Percentiles rank a stretch among this genome's conserved stretches.
Conservation (phyloP, 2,888 invertebrate species). For the Cinara cedri region DNA sequence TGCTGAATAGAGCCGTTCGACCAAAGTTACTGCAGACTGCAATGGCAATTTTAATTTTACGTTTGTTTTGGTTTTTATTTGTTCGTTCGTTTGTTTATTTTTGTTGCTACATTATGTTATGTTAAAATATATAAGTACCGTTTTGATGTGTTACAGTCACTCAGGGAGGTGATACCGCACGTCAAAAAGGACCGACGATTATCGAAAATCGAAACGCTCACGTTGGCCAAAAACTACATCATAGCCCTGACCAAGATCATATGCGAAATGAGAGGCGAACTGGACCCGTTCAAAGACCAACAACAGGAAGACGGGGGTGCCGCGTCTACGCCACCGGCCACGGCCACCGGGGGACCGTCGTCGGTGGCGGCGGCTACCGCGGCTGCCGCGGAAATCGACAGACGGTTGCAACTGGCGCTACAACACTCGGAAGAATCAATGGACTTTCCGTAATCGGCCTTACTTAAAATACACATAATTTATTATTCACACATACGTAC, state of each 20-base stretch:
- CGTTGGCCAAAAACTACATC: constrained; percentile 82
- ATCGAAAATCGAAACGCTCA: constrained; percentile 81
- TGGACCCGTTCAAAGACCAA: constrained; percentile 43
- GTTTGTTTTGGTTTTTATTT: no score
- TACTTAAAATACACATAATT: neutral
- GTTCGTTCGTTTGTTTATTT: no score
- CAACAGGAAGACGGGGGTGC: neutral
- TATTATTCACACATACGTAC: neutral
- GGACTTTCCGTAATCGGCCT: constrained; percentile 26
- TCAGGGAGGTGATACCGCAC: constrained; percentile 79
- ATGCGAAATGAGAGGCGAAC: constrained; percentile 69
- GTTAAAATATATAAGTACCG: no score
- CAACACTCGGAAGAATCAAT: constrained; percentile 53
- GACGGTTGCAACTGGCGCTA: constrained; percentile 35
- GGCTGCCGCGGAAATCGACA: constrained; percentile 44
- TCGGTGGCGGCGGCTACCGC: constrained; percentile 6
- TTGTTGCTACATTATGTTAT: no score
- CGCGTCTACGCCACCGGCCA: neutral
- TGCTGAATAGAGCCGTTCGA: no score
- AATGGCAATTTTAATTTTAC: no score
- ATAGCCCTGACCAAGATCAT: constrained; percentile 82
- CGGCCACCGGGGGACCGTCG: neutral
- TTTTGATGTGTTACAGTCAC: constrained; percentile 66
- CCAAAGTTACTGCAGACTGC: no score
- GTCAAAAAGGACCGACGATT: constrained; percentile 78